These are phyloP conservation scores for Harmothoe impar DNA, from an alignment of 2,888 invertebrate genomes.

Conservation along the genomic window DNA sequence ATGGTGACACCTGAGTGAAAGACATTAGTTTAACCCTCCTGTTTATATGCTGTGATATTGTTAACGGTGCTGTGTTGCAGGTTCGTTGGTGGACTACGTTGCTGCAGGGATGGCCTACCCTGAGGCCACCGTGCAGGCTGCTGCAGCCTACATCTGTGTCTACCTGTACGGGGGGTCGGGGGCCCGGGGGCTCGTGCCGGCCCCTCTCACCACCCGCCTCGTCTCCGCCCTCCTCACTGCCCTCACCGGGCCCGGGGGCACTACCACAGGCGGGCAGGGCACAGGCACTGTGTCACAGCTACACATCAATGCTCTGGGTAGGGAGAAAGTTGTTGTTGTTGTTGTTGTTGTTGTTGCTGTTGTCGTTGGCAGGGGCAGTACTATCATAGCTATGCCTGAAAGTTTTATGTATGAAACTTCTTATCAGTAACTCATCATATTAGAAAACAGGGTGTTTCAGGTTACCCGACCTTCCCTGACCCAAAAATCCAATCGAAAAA, in stretches of 20 bases:
- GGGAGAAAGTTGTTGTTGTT: neutral
- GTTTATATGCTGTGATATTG: too few species aligned
- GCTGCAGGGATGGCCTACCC: constrained; percentile 43
- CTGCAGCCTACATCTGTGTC: constrained; percentile 44
- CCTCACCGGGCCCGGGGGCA: constrained; percentile 11
- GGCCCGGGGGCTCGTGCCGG: constrained; percentile 20
- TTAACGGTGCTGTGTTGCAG: neutral
- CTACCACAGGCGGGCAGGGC: neutral
- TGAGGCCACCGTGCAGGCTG: constrained; percentile 32
- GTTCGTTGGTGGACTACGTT: constrained; percentile 55
- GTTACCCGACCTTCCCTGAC: too few species aligned
- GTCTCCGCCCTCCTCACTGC: constrained; percentile 19
- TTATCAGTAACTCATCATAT: too few species aligned
- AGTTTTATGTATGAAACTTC: too few species aligned
- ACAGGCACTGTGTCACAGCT: neutral
- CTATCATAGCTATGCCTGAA: too few species aligned
- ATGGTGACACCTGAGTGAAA: too few species aligned
- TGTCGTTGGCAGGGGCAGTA: too few species aligned
- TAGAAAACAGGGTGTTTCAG: too few species aligned
- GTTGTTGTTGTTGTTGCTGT: too few species aligned
- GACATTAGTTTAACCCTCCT: too few species aligned
- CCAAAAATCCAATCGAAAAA: too few species aligned
- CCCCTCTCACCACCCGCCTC: constrained; percentile 22
- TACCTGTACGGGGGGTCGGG: constrained; percentile 26
- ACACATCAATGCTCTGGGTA: constrained; percentile 2